Conservation (phyloP, 1,140 invertebrate genomes). For the Zaprionus tsacasi region DNA sequence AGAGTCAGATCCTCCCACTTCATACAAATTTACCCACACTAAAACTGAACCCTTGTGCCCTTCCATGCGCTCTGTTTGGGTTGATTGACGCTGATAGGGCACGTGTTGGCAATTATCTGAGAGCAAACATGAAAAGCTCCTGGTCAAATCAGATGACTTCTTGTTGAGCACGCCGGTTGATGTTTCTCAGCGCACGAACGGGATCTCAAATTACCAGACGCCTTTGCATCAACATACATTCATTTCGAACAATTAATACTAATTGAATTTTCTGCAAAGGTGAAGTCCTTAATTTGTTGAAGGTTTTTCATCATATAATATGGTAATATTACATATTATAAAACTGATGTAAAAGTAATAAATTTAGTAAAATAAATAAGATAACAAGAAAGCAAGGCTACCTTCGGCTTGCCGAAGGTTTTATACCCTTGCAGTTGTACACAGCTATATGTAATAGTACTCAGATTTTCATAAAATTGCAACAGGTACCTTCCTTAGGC, state of each 20-base stretch:
- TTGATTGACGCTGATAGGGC: constrained; percentile 81
- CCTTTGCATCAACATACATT: neutral
- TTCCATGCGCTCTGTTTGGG: constrained; percentile 46
- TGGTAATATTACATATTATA: neutral
- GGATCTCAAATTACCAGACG: constrained; percentile 6
- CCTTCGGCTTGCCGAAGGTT: too few species aligned
- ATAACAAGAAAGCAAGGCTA: too few species aligned
- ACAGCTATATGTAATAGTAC: too few species aligned
- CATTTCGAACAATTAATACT: neutral
- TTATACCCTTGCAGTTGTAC: too few species aligned
- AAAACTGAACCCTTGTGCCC: neutral
- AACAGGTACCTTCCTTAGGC: too few species aligned
- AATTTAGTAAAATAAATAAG: too few species aligned
- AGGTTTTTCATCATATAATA: neutral
- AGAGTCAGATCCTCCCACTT: neutral
- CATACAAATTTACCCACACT: neutral
- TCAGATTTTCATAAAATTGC: too few species aligned
- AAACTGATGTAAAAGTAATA: too few species aligned
- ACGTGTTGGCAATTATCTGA: constrained; percentile 81
- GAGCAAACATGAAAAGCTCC: constrained; percentile 72
- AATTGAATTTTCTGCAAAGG: neutral
- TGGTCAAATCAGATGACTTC: constrained; percentile 65
- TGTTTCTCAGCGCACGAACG: constrained; percentile 1
- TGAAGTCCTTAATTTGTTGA: neutral
- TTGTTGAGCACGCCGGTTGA: constrained; percentile 43